Conservation (phyloP, 2,888 invertebrate genomes). For the Melanotus villosus region DNA sequence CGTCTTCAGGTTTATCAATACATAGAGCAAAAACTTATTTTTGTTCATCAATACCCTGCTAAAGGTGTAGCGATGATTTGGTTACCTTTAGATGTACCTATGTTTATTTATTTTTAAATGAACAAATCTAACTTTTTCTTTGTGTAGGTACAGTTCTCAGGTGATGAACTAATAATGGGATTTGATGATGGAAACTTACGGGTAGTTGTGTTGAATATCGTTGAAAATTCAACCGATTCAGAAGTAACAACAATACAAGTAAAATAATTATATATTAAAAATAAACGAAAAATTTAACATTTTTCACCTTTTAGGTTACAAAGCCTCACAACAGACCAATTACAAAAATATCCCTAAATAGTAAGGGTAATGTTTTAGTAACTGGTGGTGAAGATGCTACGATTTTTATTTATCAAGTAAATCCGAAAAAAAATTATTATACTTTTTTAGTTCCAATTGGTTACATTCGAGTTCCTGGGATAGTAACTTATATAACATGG, state of each 20-base stretch:
- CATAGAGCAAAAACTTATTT: constrained; percentile 71
- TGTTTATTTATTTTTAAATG: neutral
- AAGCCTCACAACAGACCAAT: constrained; percentile 80
- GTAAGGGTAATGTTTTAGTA: constrained; percentile 72
- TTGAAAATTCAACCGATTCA: neutral
- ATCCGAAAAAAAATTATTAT: constrained; percentile 61
- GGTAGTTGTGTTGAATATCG: constrained; percentile 60
- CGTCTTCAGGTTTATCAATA: constrained; percentile 83
- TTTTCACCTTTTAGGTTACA: constrained; percentile 66
- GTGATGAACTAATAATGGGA: constrained; percentile 77
- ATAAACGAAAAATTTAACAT: neutral
- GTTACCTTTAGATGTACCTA: constrained; percentile 76
- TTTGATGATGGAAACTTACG: constrained; percentile 83
- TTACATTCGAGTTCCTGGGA: constrained; percentile 75
- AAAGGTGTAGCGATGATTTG: constrained; percentile 77
- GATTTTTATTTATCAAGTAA: constrained; percentile 77
- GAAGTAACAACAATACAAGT: constrained; percentile 30
- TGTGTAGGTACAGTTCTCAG: constrained; percentile 74
- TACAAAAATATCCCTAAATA: constrained; percentile 75
- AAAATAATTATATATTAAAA: no score
- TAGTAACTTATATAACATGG: constrained; percentile 79
- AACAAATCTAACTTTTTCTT: neutral
- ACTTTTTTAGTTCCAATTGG: constrained; percentile 75
- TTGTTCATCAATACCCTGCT: constrained; percentile 74
- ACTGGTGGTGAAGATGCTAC: constrained; percentile 79